Conservation (phyloP, 2,797 vertebrate species). For the Pipistrellus nathusii region DNA sequence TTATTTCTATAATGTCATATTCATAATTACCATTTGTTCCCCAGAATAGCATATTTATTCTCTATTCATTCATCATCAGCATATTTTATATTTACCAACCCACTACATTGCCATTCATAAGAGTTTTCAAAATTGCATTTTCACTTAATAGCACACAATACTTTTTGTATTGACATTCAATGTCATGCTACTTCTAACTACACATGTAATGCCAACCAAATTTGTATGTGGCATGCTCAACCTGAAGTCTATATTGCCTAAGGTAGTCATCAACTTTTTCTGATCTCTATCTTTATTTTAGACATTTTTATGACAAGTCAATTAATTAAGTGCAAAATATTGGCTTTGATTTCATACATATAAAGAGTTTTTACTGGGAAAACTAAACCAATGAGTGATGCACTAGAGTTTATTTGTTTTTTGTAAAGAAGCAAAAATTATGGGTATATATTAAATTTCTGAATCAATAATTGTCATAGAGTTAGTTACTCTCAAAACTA, state of each 20-base stretch:
- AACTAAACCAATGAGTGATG: background rate
- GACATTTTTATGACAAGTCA: background rate
- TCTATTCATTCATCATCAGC: background rate
- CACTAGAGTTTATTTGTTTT: background rate
- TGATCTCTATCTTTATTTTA: background rate
- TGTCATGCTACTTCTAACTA: background rate
- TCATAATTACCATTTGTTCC: conserved; percentile 21
- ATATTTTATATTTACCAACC: background rate
- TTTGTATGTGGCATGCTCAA: background rate
- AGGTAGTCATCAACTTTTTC: background rate
- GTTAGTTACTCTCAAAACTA: background rate
- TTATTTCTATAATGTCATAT: background rate
- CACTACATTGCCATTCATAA: background rate
- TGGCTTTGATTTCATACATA: background rate
- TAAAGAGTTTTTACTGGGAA: background rate
- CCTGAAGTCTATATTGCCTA: background rate
- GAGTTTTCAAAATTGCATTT: background rate
- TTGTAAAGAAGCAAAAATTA: background rate
- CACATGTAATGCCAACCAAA: background rate
- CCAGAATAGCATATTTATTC: background rate
- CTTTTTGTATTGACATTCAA: background rate
- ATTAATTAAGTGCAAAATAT: background rate
- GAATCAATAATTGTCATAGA: background rate
- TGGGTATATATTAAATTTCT: background rate
- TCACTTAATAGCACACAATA: background rate